phyloP scores from a whole-genome alignment of 1,140 invertebrate genomes.

The Chironomus tepperi region DNA sequence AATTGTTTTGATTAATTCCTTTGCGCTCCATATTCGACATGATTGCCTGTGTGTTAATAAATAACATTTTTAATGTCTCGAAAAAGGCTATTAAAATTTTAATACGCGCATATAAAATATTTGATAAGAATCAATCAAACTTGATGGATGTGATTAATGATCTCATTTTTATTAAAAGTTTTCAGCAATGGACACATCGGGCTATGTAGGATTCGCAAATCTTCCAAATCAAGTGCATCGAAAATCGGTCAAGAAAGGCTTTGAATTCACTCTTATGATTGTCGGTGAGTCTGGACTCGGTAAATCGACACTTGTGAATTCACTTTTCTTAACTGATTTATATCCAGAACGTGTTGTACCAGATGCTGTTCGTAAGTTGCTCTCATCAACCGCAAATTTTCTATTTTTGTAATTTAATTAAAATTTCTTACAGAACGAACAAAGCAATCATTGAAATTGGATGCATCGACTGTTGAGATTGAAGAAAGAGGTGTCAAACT shows the following conservation, averaged over 20 bases:
- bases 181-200: slow-evolving; percentile 70
- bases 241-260: slow-evolving; percentile 95
- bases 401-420: too few relatives aligned
- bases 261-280: slow-evolving; percentile 97
- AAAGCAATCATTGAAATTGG: slow-evolving; percentile 80
- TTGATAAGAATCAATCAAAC: too few relatives aligned
- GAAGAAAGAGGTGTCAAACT: slow-evolving; percentile 88
- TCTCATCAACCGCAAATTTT: too few relatives aligned
- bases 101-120: too few relatives aligned
- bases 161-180: slow-evolving; percentile 46
- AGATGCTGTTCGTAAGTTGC: slow-evolving; percentile 50
- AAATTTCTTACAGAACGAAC: slow-evolving; percentile 60
- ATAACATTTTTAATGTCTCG: too few relatives aligned
- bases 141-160: too few relatives aligned
- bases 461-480: slow-evolving; percentile 88
- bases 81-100: too few relatives aligned
- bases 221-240: slow-evolving; percentile 91
- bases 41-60: too few relatives aligned
- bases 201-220: slow-evolving; percentile 90
- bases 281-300: slow-evolving; percentile 95
- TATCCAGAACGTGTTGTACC: slow-evolving; percentile 83
- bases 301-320: slow-evolving; percentile 97
- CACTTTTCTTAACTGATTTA: slow-evolving; percentile 92
- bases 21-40: too few relatives aligned
- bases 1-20: too few relatives aligned